These are phyloP conservation scores for Sinotaia quadrata DNA, from an alignment of 2,888 invertebrate genomes.

Conservation along the genomic window DNA sequence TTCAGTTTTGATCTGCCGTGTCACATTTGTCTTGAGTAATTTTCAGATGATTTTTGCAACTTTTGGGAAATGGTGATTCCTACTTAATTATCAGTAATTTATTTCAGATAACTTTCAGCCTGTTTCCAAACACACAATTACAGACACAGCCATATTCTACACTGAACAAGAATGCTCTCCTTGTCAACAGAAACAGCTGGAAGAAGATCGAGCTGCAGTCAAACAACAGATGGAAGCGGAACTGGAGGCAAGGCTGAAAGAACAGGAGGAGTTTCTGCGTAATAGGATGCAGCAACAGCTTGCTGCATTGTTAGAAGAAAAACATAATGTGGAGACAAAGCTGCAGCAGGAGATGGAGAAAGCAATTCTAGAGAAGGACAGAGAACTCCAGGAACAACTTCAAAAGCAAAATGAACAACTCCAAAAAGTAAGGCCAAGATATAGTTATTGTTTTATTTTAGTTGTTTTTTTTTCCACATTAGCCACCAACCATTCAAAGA, in stretches of 20 bases:
- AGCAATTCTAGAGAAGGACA: conserved; percentile 74
- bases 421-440: conserved; percentile 35
- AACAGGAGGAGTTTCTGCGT: conserved; percentile 43
- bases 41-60: no score
- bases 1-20: no score
- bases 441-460: no score
- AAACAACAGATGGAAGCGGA: conserved; percentile 43
- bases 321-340: conserved; percentile 64
- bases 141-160: not conserved
- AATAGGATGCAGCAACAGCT: conserved; percentile 47
- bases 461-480: no score
- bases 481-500: no score
- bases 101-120: not conserved
- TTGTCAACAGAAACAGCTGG: conserved; percentile 25
- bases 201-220: conserved; percentile 26
- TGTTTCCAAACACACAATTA: no score
- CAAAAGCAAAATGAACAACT: conserved; percentile 41
- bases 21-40: no score
- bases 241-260: conserved; percentile 39
- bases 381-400: conserved; percentile 54
- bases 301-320: conserved; percentile 37
- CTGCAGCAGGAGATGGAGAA: conserved; percentile 76
- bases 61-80: no score
- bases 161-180: not conserved
- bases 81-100: no score